Base-by-base conservation (phyloP, 1,140 invertebrate genomes). In the Globodera rostochiensis region DNA sequence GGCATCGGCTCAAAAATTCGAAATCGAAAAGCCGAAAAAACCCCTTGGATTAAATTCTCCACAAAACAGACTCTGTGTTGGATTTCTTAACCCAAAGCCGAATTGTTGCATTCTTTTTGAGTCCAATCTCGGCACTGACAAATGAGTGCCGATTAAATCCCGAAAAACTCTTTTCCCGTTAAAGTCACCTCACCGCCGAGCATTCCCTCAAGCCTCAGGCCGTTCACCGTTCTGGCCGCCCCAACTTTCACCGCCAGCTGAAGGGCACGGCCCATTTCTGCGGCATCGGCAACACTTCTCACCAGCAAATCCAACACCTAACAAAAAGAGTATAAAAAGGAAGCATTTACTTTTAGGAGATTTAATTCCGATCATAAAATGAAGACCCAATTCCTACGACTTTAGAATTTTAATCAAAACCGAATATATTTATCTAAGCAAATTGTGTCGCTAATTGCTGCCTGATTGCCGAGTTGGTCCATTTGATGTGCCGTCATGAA, bases 171-270 rank as follows among this genome's bases (percentile, higher is more conserved):
- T 53, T 9, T 3, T 15, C 53, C 15, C 53, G 9, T 6, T 0
- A 9, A 53, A 0, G 45, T 36, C 47, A 84, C 81, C 75, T 84
- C 71, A 0, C 25, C 69, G 5, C 49, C 47, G 21, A 82, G n/a
- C 15, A 49, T 36, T 2, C 66, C 66, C 80, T 81, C 80, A 13
- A 81, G 46, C n/a, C 71, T 53, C 9, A 83, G 36, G 13, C 45
- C 69, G 19, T 71, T 57, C 21, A 85, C 60, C 4, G 86, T 75
- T 19, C 46, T 69, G 13, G 81, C 21, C 25, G 69, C 53, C 36
- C 85, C 78, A 19, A 86, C 57, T 64, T 86, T 86, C 9, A 84
- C 78, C 4, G 84, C 85, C 49, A 86, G 74, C 36, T 74, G 47
- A 15, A 86, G 64, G 9, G 80, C 73, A 45, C 75, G 45, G 15